phyloP scores from a whole-genome alignment of 2,113 vertebrate genomes.

The Microtus ochrogaster region DNA sequence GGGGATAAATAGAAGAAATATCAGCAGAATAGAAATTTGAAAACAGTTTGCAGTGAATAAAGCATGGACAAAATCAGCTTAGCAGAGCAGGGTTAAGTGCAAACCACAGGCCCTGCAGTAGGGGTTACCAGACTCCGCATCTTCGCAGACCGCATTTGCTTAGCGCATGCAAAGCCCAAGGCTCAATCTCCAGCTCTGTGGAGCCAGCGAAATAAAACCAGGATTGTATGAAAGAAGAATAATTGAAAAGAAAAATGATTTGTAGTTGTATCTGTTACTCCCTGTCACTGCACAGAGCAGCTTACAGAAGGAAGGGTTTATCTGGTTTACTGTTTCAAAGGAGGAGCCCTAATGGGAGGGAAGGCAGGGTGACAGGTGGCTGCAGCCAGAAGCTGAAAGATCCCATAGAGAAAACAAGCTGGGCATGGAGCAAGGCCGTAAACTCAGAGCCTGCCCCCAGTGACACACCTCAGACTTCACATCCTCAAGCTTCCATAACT shows the following conservation, averaged over 20 bases:
- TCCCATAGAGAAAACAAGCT: neutral
- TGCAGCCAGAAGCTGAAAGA: neutral
- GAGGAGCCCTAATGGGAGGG: neutral
- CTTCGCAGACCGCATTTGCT: neutral
- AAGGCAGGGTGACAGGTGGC: neutral
- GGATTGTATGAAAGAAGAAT: neutral
- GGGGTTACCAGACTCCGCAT: neutral
- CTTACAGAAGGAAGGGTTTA: neutral
- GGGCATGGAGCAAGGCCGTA: neutral
- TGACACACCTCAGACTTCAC: neutral
- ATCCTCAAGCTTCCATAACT: neutral
- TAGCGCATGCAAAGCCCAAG: neutral
- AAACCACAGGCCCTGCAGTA: neutral
- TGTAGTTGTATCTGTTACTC: neutral
- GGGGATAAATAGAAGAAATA: neutral
- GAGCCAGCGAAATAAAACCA: neutral
- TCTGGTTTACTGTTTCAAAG: neutral
- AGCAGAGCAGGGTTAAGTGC: neutral
- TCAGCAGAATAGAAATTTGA: neutral
- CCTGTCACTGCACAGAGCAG: neutral
- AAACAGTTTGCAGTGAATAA: neutral
- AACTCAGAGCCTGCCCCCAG: neutral
- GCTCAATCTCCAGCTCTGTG: neutral
- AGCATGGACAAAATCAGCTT: neutral
- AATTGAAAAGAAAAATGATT: neutral